A percentile compares a stretch with the other conserved stretches of the same genome.
These are phyloP conservation scores for Hirundo rustica DNA, from an alignment of 2,797 vertebrate genomes.

Conservation along the genomic window DNA sequence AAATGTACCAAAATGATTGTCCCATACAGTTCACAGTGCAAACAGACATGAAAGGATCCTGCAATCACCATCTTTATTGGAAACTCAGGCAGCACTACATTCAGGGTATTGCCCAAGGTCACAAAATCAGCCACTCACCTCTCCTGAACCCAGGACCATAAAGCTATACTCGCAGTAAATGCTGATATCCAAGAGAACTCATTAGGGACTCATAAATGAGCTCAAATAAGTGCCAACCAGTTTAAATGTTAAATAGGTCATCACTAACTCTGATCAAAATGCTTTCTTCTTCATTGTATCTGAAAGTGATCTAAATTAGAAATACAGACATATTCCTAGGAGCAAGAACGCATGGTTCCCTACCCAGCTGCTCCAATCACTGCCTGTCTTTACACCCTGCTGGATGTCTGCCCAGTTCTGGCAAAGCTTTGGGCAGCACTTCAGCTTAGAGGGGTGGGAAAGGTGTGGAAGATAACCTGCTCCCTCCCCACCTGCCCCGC, in stretches of 20 bases:
- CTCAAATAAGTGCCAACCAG: conserved; percentile 73
- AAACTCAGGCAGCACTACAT: conserved; percentile 52
- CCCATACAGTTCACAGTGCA: not conserved
- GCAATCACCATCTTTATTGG: not conserved
- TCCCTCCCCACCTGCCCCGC: not conserved
- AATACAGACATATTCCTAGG: conserved; percentile 33
- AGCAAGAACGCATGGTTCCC: not conserved
- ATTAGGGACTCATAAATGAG: conserved; percentile 52
- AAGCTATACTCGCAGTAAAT: conserved; percentile 56
- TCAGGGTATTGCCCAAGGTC: conserved; percentile 36
- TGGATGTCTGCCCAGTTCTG: not conserved
- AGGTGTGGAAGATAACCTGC: not conserved
- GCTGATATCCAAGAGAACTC: conserved; percentile 73
- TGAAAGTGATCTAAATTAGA: conserved; percentile 46
- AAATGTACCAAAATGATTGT: not conserved
- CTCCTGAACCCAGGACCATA: conserved; percentile 7
- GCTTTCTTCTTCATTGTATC: conserved; percentile 66
- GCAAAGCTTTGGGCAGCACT: not conserved
- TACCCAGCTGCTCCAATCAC: not conserved
- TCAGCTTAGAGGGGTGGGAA: not conserved
- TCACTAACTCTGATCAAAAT: conserved; percentile 59
- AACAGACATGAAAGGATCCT: not conserved
- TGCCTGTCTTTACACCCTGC: accelerated
- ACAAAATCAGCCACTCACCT: not conserved
- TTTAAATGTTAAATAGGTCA: conserved; percentile 74